Percentiles rank a stretch among this genome's conserved stretches.
Evolutionary conservation across 2,888 invertebrate genomes (phyloP).

Genomic region (Ctenicera cuprea): DNA sequence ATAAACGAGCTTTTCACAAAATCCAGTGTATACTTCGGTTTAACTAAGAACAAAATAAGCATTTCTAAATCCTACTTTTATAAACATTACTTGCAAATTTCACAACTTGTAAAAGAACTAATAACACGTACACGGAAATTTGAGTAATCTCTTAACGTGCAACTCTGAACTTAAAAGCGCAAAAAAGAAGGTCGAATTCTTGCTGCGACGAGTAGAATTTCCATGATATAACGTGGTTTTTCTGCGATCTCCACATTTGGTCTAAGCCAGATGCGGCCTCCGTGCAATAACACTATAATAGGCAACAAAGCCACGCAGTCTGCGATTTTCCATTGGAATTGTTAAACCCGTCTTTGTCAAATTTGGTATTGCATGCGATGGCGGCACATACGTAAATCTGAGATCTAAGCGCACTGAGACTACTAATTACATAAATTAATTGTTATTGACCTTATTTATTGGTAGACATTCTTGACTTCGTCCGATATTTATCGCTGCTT

Average conservation of each 20-base stretch:
- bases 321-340: conserved; percentile 70
- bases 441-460: conserved; percentile 67
- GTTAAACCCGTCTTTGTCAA: conserved; percentile 71
- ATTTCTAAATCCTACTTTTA: no score
- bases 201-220: conserved; percentile 65
- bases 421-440: conserved; percentile 72
- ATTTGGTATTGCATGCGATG: conserved; percentile 71
- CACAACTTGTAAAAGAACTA: neutral
- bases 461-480: conserved; percentile 46
- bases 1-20: no score
- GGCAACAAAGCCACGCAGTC: conserved; percentile 72
- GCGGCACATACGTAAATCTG: conserved; percentile 70
- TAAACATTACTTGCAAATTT: no score
- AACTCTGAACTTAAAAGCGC: neutral
- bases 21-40: no score
- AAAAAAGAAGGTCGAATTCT: conserved; percentile 60
- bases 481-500: conserved; percentile 49
- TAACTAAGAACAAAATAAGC: no score
- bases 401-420: conserved; percentile 67
- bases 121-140: conserved; percentile 29
- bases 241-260: conserved; percentile 69
- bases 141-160: conserved; percentile 23
- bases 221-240: conserved; percentile 71
- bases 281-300: conserved; percentile 71
- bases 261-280: conserved; percentile 59